Conservation (phyloP, 2,113 vertebrate species). For the Accipiter virgatus region DNA sequence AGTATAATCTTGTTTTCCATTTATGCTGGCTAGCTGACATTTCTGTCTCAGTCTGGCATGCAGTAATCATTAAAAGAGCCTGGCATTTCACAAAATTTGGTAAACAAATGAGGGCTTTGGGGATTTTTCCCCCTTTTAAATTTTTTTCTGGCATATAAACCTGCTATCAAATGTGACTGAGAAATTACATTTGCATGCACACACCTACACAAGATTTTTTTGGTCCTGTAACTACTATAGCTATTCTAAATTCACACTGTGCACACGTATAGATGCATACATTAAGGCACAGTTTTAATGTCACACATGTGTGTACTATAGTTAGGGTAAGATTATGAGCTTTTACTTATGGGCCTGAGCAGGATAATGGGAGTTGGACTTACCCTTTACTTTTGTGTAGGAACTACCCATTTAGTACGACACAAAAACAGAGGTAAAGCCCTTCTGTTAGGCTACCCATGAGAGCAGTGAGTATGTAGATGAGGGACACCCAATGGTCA, state of each 20-base stretch:
- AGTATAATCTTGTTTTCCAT: slow-evolving; percentile 3
- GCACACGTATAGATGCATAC: neutral
- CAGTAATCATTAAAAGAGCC: neutral
- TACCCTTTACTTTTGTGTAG: neutral
- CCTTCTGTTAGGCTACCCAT: neutral
- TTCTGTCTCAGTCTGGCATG: neutral
- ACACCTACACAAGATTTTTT: neutral
- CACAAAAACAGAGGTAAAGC: neutral
- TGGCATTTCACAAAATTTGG: neutral
- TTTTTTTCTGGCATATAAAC: neutral
- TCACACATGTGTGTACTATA: neutral
- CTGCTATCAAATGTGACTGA: neutral
- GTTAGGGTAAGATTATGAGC: neutral
- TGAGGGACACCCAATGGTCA: neutral
- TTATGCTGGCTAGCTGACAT: slow-evolving; percentile 7
- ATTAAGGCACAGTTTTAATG: neutral
- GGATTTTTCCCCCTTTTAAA: neutral
- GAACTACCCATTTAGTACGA: neutral
- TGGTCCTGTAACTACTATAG: neutral
- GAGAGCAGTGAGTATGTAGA: neutral
- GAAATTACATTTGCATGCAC: neutral
- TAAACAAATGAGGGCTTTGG: neutral
- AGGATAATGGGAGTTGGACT: neutral
- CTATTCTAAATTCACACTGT: neutral
- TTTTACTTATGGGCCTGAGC: neutral